Percentiles rank a stretch among this genome's conserved stretches.
phyloP scores from a whole-genome alignment of 2,113 vertebrate genomes.

The Hystrix brachyura region DNA sequence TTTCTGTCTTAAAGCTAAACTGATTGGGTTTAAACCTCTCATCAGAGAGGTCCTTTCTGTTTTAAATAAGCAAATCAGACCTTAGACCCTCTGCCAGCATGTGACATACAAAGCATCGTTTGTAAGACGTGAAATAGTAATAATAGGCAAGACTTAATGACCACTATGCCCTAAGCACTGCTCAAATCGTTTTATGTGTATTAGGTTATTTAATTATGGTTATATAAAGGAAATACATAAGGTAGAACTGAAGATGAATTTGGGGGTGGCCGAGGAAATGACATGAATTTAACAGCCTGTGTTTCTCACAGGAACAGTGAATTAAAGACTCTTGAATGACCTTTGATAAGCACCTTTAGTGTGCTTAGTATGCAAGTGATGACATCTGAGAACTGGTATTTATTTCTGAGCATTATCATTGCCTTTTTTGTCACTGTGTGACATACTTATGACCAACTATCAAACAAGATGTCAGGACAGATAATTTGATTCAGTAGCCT shows the following conservation, averaged over 20 bases:
- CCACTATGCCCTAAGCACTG: background rate
- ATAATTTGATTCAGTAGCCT: conserved; percentile 23
- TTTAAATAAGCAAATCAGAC: background rate
- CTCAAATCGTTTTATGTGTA: background rate
- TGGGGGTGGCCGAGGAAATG: background rate
- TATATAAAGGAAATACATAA: background rate
- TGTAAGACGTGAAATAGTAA: conserved; percentile 17
- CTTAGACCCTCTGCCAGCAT: background rate
- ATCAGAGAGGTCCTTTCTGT: background rate
- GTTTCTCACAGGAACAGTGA: conserved; percentile 45
- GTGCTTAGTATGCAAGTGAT: background rate
- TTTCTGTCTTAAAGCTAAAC: background rate
- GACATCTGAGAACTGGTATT: conserved; percentile 2
- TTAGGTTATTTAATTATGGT: background rate
- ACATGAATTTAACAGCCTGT: background rate
- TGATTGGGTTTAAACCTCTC: too few relatives aligned
- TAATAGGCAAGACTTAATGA: background rate
- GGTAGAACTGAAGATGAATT: background rate
- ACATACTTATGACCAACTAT: background rate
- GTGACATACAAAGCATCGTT: background rate
- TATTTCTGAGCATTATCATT: background rate
- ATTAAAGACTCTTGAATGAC: conserved; percentile 12
- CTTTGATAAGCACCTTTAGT: background rate
- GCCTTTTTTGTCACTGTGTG: background rate
- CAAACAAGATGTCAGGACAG: background rate